Conservation (phyloP, 1,140 invertebrate genomes). For the Probaryconus sp. region DNA sequence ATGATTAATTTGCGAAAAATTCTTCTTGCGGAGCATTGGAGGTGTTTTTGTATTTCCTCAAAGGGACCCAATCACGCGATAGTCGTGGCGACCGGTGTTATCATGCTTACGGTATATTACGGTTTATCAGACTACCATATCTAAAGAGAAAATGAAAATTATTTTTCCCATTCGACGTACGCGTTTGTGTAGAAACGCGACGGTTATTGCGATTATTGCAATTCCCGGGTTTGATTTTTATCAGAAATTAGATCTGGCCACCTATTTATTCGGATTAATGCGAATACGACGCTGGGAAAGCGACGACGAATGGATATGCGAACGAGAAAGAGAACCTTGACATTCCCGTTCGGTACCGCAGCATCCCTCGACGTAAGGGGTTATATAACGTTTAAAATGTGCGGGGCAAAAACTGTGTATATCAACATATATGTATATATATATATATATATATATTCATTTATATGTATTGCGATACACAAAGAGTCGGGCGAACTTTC, state of each 20-base stretch:
- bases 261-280: background rate
- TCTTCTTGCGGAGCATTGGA: no score
- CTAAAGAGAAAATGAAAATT: slow-evolving; percentile 50
- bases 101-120: background rate
- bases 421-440: slow-evolving; percentile 5
- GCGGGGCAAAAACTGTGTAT: slow-evolving; percentile 10
- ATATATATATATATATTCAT: slow-evolving; percentile 11
- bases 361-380: background rate
- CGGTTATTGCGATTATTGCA: slow-evolving; percentile 61
- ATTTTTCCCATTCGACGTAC: slow-evolving; percentile 4
- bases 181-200: slow-evolving; percentile 16
- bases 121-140: slow-evolving; percentile 33
- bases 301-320: background rate
- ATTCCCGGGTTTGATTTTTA: slow-evolving; percentile 51
- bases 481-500: slow-evolving; percentile 64
- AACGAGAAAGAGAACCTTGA: background rate
- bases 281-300: background rate
- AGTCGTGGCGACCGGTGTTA: background rate
- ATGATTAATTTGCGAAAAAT: no score
- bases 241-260: slow-evolving; percentile 18
- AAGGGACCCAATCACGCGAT: background rate
- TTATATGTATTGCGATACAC: slow-evolving; percentile 6
- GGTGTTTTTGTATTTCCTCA: background rate
- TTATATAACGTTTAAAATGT: slow-evolving; percentile 1
- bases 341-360: background rate